Percentiles rank a stretch among this genome's conserved stretches.
Conservation (phyloP, 2,888 invertebrate species). For the Lamellibrachia satsuma region DNA sequence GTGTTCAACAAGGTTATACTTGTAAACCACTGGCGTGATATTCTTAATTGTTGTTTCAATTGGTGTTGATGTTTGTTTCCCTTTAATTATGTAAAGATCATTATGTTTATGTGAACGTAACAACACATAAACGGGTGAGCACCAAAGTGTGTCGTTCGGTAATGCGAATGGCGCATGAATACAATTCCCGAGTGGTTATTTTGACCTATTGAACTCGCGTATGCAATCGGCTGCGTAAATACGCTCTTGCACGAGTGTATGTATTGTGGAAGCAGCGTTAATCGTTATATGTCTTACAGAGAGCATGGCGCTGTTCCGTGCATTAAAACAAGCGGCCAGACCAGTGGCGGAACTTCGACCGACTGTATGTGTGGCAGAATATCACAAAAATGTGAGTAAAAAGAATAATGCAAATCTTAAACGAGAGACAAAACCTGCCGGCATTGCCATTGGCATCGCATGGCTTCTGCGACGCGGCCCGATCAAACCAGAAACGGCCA, state of each 20-base stretch:
- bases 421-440: background rate
- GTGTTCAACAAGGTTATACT: no score
- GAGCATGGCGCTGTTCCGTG: background rate
- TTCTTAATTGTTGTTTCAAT: no score
- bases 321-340: conserved; percentile 10
- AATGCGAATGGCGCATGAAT: conserved; percentile 10
- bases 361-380: background rate
- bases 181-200: background rate
- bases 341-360: conserved; percentile 17
- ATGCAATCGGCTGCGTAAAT: background rate
- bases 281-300: background rate
- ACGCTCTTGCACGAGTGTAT: background rate
- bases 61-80: no score
- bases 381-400: conserved; percentile 12
- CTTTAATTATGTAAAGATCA: no score
- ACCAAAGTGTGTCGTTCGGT: background rate
- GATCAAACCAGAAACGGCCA: background rate
- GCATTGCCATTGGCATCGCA: background rate
- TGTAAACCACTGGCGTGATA: no score
- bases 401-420: background rate
- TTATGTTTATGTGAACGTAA: background rate
- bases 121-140: background rate
- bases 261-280: background rate
- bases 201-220: background rate
- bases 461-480: background rate